Evolutionary conservation across 2,888 invertebrate species (phyloP), one percentile per base, ranked within the genome.

Genomic region (Caenorhabditis japonica): DNA sequence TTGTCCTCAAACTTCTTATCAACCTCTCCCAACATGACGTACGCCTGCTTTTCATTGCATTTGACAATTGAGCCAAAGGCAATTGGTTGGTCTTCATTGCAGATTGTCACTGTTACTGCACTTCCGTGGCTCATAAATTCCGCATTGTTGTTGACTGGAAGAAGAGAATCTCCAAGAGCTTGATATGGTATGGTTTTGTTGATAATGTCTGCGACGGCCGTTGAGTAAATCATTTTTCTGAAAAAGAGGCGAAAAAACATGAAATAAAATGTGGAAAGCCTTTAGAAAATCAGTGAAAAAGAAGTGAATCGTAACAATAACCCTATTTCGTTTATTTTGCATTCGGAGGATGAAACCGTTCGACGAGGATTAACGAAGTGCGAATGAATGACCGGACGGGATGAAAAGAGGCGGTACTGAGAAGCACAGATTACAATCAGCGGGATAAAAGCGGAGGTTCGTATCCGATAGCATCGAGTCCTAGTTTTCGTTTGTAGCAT

Each of bases 81-180:
- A 36, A 84, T 75, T 8, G 82, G 79, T 13, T 77, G 49, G 8
- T 77, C 79, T 7, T 61, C 47, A 38, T 81, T 81, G 15, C 80
- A 64, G 38, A 85, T 77, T 0, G 83, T 80, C 4, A 81, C 82
- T 12, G 83, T 80, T 25, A 58, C 46, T 23, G 83, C 75, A 46
- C 71, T 77, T n/a, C 77, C 77, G 34, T 53, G 58, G 43, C 70
- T 73, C 64, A 70, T 55, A 49, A 83, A 78, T 34, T 79, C 79
- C 17, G 79, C 59, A 69, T 85, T 85, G 76, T 85, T 85, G 81
- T 85, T 85, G 39, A 77, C 70, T 7, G 85, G 83, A 21, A 85
- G 77, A 21, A 85, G 53, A n/a, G 78, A 77, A 38, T 78, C 83
- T 59, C 64, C 62, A n/a, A 84, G 72, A 13, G 73, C 76, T 30